Base-by-base conservation (phyloP, 2,888 invertebrate species). In the Ophion slaviceki region DNA sequence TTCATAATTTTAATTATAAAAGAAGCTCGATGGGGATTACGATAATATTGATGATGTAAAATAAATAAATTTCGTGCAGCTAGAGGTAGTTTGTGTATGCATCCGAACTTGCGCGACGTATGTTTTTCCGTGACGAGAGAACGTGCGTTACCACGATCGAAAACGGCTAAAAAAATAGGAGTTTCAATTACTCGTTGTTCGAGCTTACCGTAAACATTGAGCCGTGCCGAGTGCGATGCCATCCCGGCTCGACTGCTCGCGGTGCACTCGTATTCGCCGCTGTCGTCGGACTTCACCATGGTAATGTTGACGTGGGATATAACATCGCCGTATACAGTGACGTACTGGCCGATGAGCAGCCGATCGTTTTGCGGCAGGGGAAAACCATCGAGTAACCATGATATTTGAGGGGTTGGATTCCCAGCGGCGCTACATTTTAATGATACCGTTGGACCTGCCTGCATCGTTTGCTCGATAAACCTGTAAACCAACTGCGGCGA, bases 351-450 rank as follows among this genome's bases (percentile, higher is more conserved):
- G 89, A 95, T 94, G 89, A 94, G 92, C 81, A 94, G 93, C 89
- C 94, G 93, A 88, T 96, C 96, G 92, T 96, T 96, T 80, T 96
- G 96, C 47, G 97, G 97, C 92, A 97, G 96, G 76, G 98, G 97
- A 94, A 98, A 98, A 70, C 98, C 98, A 93, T 98, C 98, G 87
- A 98, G 95, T 7, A 97, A 96, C 99, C 99, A 99, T 76, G 96
- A 96, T 94, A 99, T 98, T 93, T 97, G 97, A 2, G 99, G 99
- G 70, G 98, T 97, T 17, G 99, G 99, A 94, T 98, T 98, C 74
- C 99, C 99, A 91, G 98, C 97, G n/a, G 98, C 98, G 86, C 97
- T 97, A 94, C 99, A 99, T 94, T 98, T 98, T 89, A 99, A 95
- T 36, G 98, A 98, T 64, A 98, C 97, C 88, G 97, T 97, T 40